Base-by-base conservation (phyloP, 2,113 vertebrate species). In the Elephas maximus region DNA sequence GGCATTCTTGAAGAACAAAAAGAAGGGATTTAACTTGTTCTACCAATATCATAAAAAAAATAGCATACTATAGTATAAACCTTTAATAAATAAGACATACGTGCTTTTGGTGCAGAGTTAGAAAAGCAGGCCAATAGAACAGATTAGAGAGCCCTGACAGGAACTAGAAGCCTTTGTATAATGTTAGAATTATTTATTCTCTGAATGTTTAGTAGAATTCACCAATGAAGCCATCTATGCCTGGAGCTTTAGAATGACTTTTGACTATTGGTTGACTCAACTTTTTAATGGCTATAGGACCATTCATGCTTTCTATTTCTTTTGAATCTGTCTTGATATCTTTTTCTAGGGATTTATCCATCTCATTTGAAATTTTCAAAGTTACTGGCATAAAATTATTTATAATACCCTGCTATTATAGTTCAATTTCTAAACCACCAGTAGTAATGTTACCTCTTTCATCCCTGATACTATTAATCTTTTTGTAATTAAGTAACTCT, bases 171-270 rank as follows among this genome's bases (percentile, higher is more conserved):
- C 69, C 73, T 89, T 78, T 82, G 37, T 82, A 81, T 74, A 84
- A 73, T 81, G 88, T 62, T 0, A 86, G 33, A 88, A 45, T 60
- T 8, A 85, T 81, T 48, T 97, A 63, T 86, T 88, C 30, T 86
- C 69, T 85, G 53, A 78, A 69, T 14, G 88, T 69, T 69, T 69
- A 45, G 23, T 48, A 73, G 76, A 41, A 65, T 14, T 93, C 44
- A 79, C 24, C 26, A 79, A 28, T 44, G 28, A 93, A 81, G 21
- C 23, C 51, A 37, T 6, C 80, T 62, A 23, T 5, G 57, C 0
- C 37, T 83, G 12, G 33, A 44, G 57, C 80, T 88, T 88, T 60
- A 60, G 45, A 44, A 80, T 76, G 45, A 33, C 12, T 15, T 65
- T 53, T 44, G 21, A 26, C 48, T 93, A 78, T 11, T 53, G 60